These are phyloP conservation scores for Moxostoma hubbsi DNA, from an alignment of 2,797 vertebrate species.

Conservation along the genomic window DNA sequence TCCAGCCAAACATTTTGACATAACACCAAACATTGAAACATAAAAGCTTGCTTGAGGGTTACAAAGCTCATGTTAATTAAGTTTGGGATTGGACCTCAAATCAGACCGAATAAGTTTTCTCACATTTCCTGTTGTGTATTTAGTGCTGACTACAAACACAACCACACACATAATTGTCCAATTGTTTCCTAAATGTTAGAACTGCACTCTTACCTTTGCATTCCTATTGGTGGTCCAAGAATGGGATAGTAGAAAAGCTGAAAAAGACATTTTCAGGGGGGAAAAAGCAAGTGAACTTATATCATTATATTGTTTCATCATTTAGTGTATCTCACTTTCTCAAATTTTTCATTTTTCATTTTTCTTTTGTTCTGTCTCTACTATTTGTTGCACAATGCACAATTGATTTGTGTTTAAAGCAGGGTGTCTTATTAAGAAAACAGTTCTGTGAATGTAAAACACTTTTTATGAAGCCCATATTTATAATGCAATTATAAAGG, in stretches of 20 bases:
- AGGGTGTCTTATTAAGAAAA: too few species aligned
- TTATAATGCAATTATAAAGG: too few species aligned
- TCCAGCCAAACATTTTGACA: slow-evolving; percentile 15
- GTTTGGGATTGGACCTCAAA: slow-evolving; percentile 34
- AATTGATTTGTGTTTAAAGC: too few species aligned
- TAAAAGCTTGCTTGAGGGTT: slow-evolving; percentile 40
- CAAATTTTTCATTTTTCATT: too few species aligned
- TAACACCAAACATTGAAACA: not conserved
- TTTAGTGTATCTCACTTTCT: too few species aligned
- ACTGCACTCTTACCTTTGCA: not conserved
- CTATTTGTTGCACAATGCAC: too few species aligned
- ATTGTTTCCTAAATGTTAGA: not conserved
- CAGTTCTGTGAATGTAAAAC: too few species aligned
- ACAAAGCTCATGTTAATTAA: slow-evolving; percentile 47
- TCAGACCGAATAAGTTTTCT: slow-evolving; percentile 15
- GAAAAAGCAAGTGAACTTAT: too few species aligned
- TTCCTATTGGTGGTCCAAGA: not conserved
- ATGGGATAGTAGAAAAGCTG: slow-evolving; percentile 1
- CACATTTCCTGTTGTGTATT: not conserved
- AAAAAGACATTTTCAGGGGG: not conserved
- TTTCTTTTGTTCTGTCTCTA: too few species aligned
- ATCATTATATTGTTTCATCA: too few species aligned
- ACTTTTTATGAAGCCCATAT: too few species aligned
- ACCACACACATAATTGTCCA: slow-evolving; percentile 17
- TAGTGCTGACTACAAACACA: slow-evolving; percentile 11